Percentiles rank a stretch among this genome's conserved stretches.
These are phyloP conservation scores for Euschistus heros DNA, from an alignment of 1,140 invertebrate genomes.

Conservation along the genomic window DNA sequence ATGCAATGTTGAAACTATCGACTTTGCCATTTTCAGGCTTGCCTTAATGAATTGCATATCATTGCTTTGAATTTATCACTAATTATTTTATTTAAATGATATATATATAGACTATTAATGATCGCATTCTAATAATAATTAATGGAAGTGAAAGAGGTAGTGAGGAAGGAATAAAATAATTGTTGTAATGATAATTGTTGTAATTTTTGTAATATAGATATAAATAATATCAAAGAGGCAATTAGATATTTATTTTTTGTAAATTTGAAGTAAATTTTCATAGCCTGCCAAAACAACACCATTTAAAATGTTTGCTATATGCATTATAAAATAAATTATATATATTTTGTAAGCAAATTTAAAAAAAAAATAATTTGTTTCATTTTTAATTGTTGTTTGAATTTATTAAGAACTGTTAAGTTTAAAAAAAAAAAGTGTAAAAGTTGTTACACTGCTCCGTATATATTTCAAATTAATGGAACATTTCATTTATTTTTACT, in stretches of 20 bases:
- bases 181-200: not conserved
- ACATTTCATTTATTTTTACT: no score
- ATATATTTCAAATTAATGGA: no score
- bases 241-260: constrained; percentile 7
- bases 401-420: no score
- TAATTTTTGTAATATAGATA: not conserved
- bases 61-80: not conserved
- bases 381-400: no score
- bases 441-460: no score
- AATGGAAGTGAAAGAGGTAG: not conserved
- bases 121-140: not conserved
- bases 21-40: constrained; percentile 6
- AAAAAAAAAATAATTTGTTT: no score
- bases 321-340: no score
- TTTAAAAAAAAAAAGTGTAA: no score
- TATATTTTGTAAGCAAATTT: no score
- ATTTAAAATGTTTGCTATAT: not conserved
- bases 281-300: constrained; percentile 9
- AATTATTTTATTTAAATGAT: not conserved
- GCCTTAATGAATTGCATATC: constrained; percentile 14
- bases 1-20: no score
- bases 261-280: not conserved
- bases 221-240: no score
- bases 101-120: not conserved
- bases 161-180: not conserved